Evolutionary conservation across 2,797 vertebrate species (phyloP), one percentile per base, ranked within the genome.

Genomic region (Moxostoma hubbsi): DNA sequence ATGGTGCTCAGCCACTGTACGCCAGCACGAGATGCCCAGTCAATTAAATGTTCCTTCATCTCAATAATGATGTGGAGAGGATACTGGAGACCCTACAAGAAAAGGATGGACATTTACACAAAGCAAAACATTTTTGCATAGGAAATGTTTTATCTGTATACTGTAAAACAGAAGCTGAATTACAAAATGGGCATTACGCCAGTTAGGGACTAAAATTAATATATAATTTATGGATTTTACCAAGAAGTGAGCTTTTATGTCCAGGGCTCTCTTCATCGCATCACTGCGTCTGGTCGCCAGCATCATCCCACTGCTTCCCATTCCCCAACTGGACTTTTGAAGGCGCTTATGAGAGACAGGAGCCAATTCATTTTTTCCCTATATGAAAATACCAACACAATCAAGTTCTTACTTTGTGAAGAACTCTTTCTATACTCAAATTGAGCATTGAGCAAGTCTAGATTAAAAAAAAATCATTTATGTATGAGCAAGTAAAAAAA

Each of bases 1-100:
- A 96, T 89, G 8, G 96, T 97, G 89, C 96, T 98, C 69, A 99
- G 91, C 98, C 98, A 99, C 82, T 97, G 96, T 90, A 98, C 95
- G 46, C 98, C 98, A 0, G 96, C 97, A 74, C 97, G 95, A 1
- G 98, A 99, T 0, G 95, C 96, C 91, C 96, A 89, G 76, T 99
- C 98, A 6, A 99, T 94, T 77, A 99, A 94, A 84, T 96, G 92
- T 87, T 99, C 96, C 84, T 99, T 99, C 86, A 97, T 90, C 80
- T 96, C 96, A 84, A 97, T 85, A 73, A 97, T 87, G 83, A 90
- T 89, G 7, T 97, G 95, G 73, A 99, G 85, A 0, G 98, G 98
- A 66, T 96, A 99, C 89, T 97, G 96, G 88, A 98, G 87, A 87
- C 97, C 93, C 98, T 99, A 87, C 6, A 2, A 1, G 13, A 7